Evolutionary conservation across 2,797 vertebrate genomes (phyloP).

Genomic region (Diceros bicornis): DNA sequence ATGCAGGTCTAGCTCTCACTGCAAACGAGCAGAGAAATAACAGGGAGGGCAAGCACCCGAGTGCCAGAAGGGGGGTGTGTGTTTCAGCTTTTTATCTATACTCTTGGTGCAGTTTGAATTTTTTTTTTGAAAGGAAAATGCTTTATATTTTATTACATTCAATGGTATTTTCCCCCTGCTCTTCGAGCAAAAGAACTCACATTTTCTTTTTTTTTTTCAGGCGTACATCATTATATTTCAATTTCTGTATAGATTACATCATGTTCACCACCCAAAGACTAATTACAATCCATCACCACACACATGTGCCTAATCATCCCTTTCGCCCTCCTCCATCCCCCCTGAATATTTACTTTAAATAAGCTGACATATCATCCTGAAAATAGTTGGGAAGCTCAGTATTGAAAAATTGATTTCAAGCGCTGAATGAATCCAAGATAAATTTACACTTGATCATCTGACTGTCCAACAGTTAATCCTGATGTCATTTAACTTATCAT

Average conservation of each 20-base stretch:
- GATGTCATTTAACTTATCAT: background rate
- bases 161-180: too few species aligned
- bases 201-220: too few species aligned
- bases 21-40: background rate
- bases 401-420: background rate
- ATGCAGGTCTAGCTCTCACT: background rate
- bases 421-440: constrained; percentile 9
- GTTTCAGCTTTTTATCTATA: background rate
- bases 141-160: too few species aligned
- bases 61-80: background rate
- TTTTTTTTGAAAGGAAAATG: background rate
- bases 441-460: background rate
- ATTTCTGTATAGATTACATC: too few species aligned
- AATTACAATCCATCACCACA: too few species aligned
- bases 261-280: too few species aligned
- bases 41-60: too few species aligned
- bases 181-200: too few species aligned
- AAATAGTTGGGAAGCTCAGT: background rate
- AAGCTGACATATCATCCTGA: background rate
- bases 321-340: too few species aligned
- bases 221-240: too few species aligned
- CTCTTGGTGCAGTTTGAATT: background rate
- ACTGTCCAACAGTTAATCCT: background rate
- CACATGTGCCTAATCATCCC: too few species aligned
- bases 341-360: background rate